Evolutionary conservation across 2,113 vertebrate species (phyloP), one percentile per base, ranked within the genome.

Genomic region (Cinclus cinclus): DNA sequence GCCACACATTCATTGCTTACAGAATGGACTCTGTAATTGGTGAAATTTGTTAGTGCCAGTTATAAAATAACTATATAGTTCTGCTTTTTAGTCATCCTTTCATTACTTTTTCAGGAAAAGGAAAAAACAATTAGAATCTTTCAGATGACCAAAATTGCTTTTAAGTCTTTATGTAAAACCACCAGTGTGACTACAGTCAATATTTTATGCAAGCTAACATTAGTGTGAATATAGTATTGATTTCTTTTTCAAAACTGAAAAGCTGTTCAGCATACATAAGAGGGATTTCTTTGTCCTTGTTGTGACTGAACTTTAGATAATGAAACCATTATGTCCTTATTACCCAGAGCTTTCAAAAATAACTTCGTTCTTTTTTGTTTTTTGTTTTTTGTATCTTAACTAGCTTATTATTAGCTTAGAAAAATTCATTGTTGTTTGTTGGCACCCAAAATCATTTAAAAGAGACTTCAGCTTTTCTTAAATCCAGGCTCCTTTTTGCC

Each of bases 31-130:
- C 96, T 96, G 96, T 98, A 98, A 98, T 98, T 98, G 98, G 97
- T 25, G 92, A 98, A 97, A 98, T 98, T 98, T 98, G 98, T 98
- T 98, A 98, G 98, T 98, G 97, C 97, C 98, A 98, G 98, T 98
- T 98, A 98, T 98, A 98, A 98, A 98, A 98, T 98, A 98, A 98
- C 98, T 97, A 96, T 96, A 97, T 96, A 97, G 97, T 97, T 97
- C 95, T 97, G 95, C 87, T 97, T 97, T 98, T 98, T 84, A 96
- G 95, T 93, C 80, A 60, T 94, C 90, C 83, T 95, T 96, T 97
- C 97, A 97, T 97, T 98, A 97, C 53, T 97, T 93, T 96, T 97
- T 96, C 90, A 83, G 62, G 73, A 94, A 92, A 90, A 44, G 80
- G 78, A 35, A 83, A 82, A 89, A 94, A 95, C 92, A 98, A 97